Evolutionary conservation across 2,797 vertebrate genomes (phyloP), one percentile per base, ranked within the genome.

Genomic region (Alauda arvensis): DNA sequence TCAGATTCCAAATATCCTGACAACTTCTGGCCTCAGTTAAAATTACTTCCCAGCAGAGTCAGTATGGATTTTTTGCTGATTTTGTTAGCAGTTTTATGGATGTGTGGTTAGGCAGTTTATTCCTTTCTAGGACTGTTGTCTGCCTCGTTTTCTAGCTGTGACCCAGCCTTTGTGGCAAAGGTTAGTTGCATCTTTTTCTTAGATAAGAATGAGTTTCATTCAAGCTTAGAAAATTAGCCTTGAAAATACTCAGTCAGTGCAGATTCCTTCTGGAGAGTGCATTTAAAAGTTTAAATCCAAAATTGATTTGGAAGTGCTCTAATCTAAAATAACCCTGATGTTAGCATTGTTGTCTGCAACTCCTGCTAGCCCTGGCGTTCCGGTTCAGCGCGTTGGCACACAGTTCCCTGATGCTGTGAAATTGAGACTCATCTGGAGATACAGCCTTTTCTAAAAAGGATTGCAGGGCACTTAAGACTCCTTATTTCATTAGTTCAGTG

Each of bases 251-350:
- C 77, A 77, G 86, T 89, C 80, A 68, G 89, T 82, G 91, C 92
- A 85, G 85, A 86, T 94, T 95, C 87, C 83, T 92, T 94, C 93
- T 93, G 84, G 96, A 96, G 93, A 94, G 92, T 87, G 92, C 94
- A 96, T 97, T 97, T 97, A 93, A 95, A 97, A 97, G 96, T 97
- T 97, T 94, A 95, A 97, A 97, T 96, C 96, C 94, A 95, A 97
- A 97, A 97, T 96, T 97, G 96, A 97, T 97, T 97, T 97, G 96
- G 96, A 97, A 97, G 95, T 94, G 87, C 93, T 96, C 95, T 97
- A 97, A 97, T 97, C 96, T 97, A 96, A 79, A 94, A 96, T 97
- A 97, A 96, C 92, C 96, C 96, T 94, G 95, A 96, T 91, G 94
- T 95, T 96, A 94, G 70, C 80, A 94, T 93, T 96, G 95, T 88